phyloP scores from a whole-genome alignment of 2,113 vertebrate species.

The Nycticorax nycticorax region DNA sequence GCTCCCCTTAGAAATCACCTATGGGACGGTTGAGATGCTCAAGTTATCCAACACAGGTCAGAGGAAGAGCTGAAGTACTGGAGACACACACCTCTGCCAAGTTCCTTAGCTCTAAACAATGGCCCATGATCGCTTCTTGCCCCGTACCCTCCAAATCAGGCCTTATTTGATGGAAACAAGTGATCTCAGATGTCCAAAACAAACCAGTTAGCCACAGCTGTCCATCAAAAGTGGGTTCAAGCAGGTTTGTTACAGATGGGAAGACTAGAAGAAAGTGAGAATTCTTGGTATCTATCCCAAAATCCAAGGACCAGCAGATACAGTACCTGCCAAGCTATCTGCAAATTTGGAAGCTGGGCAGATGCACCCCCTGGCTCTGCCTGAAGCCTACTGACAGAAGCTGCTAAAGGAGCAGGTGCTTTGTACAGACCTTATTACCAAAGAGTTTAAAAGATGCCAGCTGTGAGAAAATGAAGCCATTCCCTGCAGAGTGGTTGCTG shows the following conservation, averaged over 20 bases:
- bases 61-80: not conserved
- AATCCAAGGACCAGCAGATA: not conserved
- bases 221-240: not conserved
- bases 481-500: not conserved
- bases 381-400: not conserved
- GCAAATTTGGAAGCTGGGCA: not conserved
- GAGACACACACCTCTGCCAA: not conserved
- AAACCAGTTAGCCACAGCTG: not conserved
- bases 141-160: accelerated
- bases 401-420: not conserved
- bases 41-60: not conserved
- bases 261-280: not conserved
- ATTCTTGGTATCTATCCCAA: not conserved
- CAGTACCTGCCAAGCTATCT: not conserved
- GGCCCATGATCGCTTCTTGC: not conserved
- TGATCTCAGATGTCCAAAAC: not conserved
- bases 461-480: not conserved
- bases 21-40: not conserved
- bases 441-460: slow-evolving; percentile 9
- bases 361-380: not conserved
- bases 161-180: not conserved
- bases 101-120: not conserved
- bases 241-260: not conserved
- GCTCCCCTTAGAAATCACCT: not conserved
- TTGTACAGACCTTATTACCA: not conserved